Conservation (phyloP, 2,888 invertebrate genomes). For the Artemia sp. region DNA sequence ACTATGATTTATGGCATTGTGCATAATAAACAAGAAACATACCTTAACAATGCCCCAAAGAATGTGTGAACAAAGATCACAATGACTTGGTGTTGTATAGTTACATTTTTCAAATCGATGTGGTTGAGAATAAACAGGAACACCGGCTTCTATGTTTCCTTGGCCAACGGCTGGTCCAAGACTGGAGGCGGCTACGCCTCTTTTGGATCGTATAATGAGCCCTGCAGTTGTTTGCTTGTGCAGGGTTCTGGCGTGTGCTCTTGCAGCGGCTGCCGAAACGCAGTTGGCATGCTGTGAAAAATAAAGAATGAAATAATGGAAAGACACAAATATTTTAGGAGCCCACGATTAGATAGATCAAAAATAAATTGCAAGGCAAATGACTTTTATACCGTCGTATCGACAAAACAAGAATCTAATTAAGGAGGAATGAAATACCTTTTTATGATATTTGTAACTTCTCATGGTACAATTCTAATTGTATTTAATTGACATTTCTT, state of each 20-base stretch:
- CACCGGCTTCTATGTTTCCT: conserved; percentile 25
- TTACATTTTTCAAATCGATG: conserved; percentile 67
- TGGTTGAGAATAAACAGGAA: conserved; percentile 50
- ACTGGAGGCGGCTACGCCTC: conserved; percentile 22
- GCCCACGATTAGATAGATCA: too few relatives aligned
- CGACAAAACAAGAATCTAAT: too few relatives aligned
- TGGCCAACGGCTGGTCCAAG: conserved; percentile 22
- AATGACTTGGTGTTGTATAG: conserved; percentile 67
- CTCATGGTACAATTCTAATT: too few relatives aligned
- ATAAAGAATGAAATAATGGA: conserved; percentile 26
- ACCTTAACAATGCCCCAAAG: conserved; percentile 82
- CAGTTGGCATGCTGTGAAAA: conserved; percentile 15
- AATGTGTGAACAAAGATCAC: conserved; percentile 73
- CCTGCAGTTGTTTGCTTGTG: conserved; percentile 81
- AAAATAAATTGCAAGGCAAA: too few relatives aligned
- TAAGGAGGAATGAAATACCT: too few relatives aligned
- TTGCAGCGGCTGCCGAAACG: conserved; percentile 35
- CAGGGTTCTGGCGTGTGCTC: conserved; percentile 62
- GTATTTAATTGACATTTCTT: too few relatives aligned
- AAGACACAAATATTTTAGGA: conserved; percentile 16
- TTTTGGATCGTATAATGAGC: conserved; percentile 54
- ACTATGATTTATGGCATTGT: too few relatives aligned
- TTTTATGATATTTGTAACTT: too few relatives aligned
- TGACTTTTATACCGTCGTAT: too few relatives aligned
- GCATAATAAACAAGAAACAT: conserved; percentile 26